A percentile compares a stretch with the other conserved stretches of the same genome.
Conservation (phyloP, 2,888 invertebrate species). For the Cheilosia scutellata region DNA sequence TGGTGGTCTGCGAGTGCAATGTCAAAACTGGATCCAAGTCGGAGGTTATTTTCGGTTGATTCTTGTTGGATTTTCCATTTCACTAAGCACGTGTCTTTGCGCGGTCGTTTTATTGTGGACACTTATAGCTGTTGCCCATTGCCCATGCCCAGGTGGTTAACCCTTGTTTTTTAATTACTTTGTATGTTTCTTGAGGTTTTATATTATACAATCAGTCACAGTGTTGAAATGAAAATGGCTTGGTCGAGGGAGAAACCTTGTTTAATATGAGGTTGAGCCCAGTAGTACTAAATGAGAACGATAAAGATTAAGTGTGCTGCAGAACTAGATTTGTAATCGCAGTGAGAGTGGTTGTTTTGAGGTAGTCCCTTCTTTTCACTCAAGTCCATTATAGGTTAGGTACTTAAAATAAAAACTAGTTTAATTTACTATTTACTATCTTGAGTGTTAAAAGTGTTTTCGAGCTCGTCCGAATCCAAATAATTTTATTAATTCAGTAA, state of each 20-base stretch:
- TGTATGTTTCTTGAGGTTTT: no score
- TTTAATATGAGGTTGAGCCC: background rate
- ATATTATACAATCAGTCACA: background rate
- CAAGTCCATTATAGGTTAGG: no score
- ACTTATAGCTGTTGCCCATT: background rate
- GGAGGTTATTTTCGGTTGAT: slow-evolving; percentile 20
- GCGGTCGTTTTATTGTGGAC: slow-evolving; percentile 10
- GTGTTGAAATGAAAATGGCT: background rate
- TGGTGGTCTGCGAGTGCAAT: slow-evolving; percentile 12
- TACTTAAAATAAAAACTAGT: no score
- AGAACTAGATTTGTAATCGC: background rate
- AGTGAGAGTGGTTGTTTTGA: slow-evolving; percentile 22
- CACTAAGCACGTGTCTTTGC: slow-evolving; percentile 44
- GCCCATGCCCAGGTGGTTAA: background rate
- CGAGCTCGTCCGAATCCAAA: no score
- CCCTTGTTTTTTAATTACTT: no score
- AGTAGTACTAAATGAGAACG: slow-evolving; percentile 2
- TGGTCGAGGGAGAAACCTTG: slow-evolving; percentile 21
- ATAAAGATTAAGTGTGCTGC: background rate
- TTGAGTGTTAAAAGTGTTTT: no score
- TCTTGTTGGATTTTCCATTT: slow-evolving; percentile 45
- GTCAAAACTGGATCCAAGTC: slow-evolving; percentile 41
- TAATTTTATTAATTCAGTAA: no score
- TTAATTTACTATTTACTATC: no score
- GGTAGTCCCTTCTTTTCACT: background rate